Base-by-base conservation (phyloP, 1,140 invertebrate species). In the Pteromalus puparum region DNA sequence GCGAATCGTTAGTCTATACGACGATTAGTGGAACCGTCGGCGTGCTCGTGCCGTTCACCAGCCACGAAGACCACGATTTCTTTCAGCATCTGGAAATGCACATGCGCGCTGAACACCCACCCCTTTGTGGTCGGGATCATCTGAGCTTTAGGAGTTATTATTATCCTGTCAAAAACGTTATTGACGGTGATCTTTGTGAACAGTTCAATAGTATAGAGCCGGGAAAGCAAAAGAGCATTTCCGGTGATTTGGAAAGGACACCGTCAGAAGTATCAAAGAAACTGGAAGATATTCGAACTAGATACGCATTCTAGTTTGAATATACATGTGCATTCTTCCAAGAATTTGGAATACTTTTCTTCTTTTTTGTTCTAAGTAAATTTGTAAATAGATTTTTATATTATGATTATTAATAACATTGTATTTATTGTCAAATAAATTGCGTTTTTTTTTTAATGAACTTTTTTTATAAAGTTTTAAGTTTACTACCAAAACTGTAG, bases 1-100 rank as follows among this genome's bases (percentile, higher is more conserved):
- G 97, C 10, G 99, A 99, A 91, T 98, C 97, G 5, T 92, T 99
- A 0, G 96, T 99, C 0, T 99, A 99, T 89, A 97, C 98, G 0
- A 99, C 99, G 0, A 90, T 99, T 0, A 98, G 97, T 86, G 99
- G 99, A 15, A 96, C 97, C 9, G 96, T 99, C 1, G 99, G 99
- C 2, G 98, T 99, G 61, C 94, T 99, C 6, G 97, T 99, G 15
- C 98, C 99, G 0, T 99, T 99, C 88, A 99, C 98, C 0, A 99
- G 98, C 42, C 96, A 99, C 89, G 99, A 99, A 94, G 99, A 99
- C 92, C 98, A 99, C 88, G 99, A 99, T 90, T 99, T 99, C 90
- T 99, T 99, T 93, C 99, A 99, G 92, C 98, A 99, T 94, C 93
- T 99, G 78, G 99, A 99, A 92, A 99, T 99, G 99, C 98, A 99